phyloP scores from a whole-genome alignment of 2,113 vertebrate species.

The Eretmochelys imbricata region DNA sequence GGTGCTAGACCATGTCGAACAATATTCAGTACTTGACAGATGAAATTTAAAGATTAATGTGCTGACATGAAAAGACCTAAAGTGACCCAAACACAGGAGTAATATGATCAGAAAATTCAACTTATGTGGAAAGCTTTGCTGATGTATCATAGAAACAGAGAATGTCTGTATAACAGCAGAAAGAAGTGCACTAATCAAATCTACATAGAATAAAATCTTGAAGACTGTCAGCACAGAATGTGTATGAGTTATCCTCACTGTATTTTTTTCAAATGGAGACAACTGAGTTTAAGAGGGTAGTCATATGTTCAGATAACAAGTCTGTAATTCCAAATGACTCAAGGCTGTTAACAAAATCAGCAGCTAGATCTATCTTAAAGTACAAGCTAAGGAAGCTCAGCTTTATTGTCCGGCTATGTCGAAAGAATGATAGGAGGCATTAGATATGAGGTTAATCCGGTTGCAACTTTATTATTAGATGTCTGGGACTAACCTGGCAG shows the following conservation, averaged over 20 bases:
- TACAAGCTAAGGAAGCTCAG: not conserved
- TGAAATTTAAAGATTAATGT: not conserved
- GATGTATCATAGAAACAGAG: not conserved
- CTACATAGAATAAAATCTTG: not conserved
- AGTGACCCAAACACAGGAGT: not conserved
- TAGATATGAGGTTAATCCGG: too few relatives aligned
- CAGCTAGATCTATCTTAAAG: not conserved
- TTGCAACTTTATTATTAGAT: too few relatives aligned
- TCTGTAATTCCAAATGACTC: not conserved
- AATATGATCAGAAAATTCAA: not conserved
- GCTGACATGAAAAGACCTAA: not conserved
- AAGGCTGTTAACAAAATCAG: not conserved
- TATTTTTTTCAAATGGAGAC: not conserved
- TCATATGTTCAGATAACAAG: not conserved
- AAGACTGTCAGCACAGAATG: not conserved
- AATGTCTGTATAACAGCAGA: not conserved
- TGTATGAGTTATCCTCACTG: not conserved
- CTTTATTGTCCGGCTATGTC: too few relatives aligned
- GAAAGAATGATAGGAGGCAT: too few relatives aligned
- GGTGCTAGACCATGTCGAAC: not conserved
- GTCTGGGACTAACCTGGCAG: too few relatives aligned
- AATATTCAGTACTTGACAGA: not conserved
- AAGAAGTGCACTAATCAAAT: not conserved
- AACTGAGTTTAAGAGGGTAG: not conserved
- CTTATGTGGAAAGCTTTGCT: not conserved